These are phyloP conservation scores for Manis crassicaudata DNA, from an alignment of 2,797 vertebrate genomes.

Conservation along the genomic window DNA sequence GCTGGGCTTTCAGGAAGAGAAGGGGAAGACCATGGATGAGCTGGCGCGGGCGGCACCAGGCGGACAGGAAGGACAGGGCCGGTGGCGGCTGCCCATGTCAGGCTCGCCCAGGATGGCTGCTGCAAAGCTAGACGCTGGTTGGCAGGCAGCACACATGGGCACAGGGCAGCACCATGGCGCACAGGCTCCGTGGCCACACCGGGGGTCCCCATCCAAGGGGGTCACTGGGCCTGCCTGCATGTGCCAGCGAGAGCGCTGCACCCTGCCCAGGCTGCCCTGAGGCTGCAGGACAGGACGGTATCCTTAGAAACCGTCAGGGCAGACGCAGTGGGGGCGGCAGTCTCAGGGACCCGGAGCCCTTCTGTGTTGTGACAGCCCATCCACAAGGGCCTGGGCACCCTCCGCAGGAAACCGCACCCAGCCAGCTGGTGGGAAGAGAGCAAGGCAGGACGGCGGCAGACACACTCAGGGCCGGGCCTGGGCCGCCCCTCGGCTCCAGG, in stretches of 20 bases:
- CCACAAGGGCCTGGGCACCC: too few species aligned
- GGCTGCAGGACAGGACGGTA: background rate
- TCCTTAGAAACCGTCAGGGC: background rate
- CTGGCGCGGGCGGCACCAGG: too few species aligned
- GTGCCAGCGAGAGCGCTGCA: too few species aligned
- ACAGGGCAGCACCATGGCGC: too few species aligned
- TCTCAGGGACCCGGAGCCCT: background rate
- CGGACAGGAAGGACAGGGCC: too few species aligned
- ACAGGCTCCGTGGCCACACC: too few species aligned
- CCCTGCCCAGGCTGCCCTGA: too few species aligned
- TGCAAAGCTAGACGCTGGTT: rapidly evolving
- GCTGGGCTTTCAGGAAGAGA: background rate
- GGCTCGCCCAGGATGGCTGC: background rate
- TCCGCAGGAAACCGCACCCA: too few species aligned
- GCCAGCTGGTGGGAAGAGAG: rapidly evolving
- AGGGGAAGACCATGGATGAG: background rate
- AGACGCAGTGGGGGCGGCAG: background rate
- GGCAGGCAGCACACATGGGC: too few species aligned
- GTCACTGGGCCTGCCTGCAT: too few species aligned
- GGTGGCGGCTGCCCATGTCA: rapidly evolving
- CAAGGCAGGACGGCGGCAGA: rapidly evolving
- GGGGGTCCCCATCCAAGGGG: too few species aligned
- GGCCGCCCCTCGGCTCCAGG: background rate
- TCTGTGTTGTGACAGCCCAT: too few species aligned
- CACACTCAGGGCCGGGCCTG: rapidly evolving